Evolutionary conservation across 2,113 vertebrate species (phyloP), one percentile per base, ranked within the genome.

Genomic region (Malaclemys terrapin): DNA sequence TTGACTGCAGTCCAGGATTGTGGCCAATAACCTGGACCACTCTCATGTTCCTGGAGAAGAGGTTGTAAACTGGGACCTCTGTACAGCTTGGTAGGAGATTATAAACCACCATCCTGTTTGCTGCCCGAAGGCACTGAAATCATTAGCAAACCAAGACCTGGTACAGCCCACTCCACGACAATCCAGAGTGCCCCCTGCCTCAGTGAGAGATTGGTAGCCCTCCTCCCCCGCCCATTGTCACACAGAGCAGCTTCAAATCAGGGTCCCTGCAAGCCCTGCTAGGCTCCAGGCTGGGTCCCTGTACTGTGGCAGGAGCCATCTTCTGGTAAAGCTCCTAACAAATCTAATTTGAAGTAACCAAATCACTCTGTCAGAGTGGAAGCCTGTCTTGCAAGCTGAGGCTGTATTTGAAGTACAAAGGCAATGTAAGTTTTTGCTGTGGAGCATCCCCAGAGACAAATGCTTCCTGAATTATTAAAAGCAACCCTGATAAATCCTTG

Each of bases 381-480:
- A 90, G 91, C 76, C 89, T 91, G 94, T 96, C 94, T 85, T 29
- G 3, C 88, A 94, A 94, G 85, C 89, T 88, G 56, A 80, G 91
- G 50, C 89, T 91, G 88, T 59, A 78, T 86, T 91, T 95, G 94
- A 97, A 97, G 92, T 92, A 87, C 90, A 93, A 94, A 83, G 89
- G 85, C 92, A 91, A 69, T 0, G 0, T n/a, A 72, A 8, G 69
- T 47, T 97, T 97, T 89, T 94, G 95, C 96, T 97, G 96, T 95
- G 94, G 96, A 97, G 49, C 94, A 89, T 90, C 94, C 91, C 94
- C 65, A 82, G 96, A 96, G 96, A 97, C 88, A 92, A 89, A 78
- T 95, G 94, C 42, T 90, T 97, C 90, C 94, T 97, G 93, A 92
- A 97, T 98, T 98, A 97, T 98, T 98, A 97, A 97, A 93, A 53